Percentiles rank a stretch among this genome's conserved stretches.
Evolutionary conservation across 1,140 invertebrate genomes (phyloP).

Genomic region (Stegodyphus mimosarum): DNA sequence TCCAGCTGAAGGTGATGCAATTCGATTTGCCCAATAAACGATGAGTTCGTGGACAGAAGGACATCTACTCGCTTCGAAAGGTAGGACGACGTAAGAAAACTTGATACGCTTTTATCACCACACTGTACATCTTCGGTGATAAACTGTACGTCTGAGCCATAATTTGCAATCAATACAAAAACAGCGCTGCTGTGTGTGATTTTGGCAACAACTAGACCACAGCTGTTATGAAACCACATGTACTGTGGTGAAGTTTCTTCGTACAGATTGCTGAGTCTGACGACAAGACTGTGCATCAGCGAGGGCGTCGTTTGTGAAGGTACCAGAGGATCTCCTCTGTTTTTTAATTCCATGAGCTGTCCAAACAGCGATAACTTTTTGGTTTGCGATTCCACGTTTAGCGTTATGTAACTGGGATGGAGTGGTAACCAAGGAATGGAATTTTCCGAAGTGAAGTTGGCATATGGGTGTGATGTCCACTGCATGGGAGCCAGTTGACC

Average conservation of each 20-base stretch:
- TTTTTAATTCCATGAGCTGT: slow-evolving; percentile 14
- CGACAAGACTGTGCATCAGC: neutral
- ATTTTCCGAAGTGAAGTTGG: slow-evolving; percentile 48
- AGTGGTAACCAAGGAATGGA: slow-evolving; percentile 56
- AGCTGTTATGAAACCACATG: slow-evolving; percentile 6
- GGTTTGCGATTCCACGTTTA: slow-evolving; percentile 42
- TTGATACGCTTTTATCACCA: neutral
- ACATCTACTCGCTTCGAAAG: neutral
- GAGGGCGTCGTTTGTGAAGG: neutral
- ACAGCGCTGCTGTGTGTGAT: neutral
- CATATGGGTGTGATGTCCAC: slow-evolving; percentile 54
- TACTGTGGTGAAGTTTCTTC: neutral
- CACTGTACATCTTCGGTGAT: neutral
- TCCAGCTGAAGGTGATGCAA: neutral
- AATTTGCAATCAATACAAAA: slow-evolving; percentile 11
- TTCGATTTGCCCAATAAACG: no score
- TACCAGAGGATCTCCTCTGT: neutral
- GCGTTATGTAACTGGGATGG: slow-evolving; percentile 38
- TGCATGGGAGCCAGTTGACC: slow-evolving; percentile 62
- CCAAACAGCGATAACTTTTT: slow-evolving; percentile 10
- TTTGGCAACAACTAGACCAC: neutral
- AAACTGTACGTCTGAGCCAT: neutral
- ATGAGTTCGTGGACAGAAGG: neutral
- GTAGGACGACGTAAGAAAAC: neutral
- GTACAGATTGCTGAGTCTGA: neutral